Conservation (phyloP, 2,888 invertebrate species). For the Subacronicta megacephala region DNA sequence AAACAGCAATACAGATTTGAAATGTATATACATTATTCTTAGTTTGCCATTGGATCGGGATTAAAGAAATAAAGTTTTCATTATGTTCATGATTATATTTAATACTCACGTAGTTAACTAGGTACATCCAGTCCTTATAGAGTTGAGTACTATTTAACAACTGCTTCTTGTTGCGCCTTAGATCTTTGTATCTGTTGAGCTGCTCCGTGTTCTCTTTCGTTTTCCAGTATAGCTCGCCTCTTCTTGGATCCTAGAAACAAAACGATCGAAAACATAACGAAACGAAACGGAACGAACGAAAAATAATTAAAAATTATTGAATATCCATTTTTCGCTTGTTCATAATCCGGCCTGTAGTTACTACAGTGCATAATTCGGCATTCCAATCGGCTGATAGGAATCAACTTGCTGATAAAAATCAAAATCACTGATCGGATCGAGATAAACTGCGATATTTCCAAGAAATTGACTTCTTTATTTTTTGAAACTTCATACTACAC, state of each 20-base stretch:
- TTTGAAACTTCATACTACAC: not conserved
- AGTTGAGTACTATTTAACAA: slow-evolving; percentile 68
- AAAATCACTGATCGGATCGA: not conserved
- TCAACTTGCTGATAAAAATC: not conserved
- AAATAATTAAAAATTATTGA: no score
- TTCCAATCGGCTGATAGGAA: not conserved
- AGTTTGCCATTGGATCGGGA: no score
- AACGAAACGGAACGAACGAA: no score
- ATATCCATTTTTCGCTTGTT: no score
- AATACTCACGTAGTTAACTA: slow-evolving; percentile 73
- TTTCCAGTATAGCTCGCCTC: slow-evolving; percentile 79
- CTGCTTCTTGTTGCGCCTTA: slow-evolving; percentile 73
- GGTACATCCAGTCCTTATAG: slow-evolving; percentile 72
- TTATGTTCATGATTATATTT: no score
- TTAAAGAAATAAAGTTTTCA: no score
- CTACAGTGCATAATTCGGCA: not conserved
- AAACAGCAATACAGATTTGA: no score
- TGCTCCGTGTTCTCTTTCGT: slow-evolving; percentile 80
- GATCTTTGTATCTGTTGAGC: slow-evolving; percentile 70
- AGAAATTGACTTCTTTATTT: slow-evolving; percentile 1
- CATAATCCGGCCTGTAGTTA: not conserved
- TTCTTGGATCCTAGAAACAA: slow-evolving; percentile 80
- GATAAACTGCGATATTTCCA: not conserved
- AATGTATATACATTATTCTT: no score
- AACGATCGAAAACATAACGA: no score